Evolutionary conservation across 2,888 invertebrate species (phyloP).

Genomic region (Stegana nigrithorax): DNA sequence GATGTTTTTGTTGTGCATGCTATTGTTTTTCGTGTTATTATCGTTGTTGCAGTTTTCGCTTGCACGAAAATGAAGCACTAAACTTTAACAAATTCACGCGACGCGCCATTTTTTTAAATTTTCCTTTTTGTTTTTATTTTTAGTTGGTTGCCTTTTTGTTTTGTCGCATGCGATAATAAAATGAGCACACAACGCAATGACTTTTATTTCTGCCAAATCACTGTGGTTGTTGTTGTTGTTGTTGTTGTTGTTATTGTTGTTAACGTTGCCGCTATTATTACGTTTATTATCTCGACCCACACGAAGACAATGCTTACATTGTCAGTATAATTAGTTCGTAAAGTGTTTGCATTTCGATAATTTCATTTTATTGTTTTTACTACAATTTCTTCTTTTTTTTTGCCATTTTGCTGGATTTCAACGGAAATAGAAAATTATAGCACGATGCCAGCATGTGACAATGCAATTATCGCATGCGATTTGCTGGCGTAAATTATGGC

Average conservation of each 20-base stretch:
- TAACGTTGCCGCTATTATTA: not conserved
- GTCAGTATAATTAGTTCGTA: constrained; percentile 42
- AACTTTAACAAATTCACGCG: constrained; percentile 68
- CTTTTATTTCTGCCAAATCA: too few species aligned
- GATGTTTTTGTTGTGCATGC: constrained; percentile 31
- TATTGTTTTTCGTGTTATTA: constrained; percentile 8
- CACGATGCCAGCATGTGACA: too few species aligned
- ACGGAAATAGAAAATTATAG: constrained; percentile 28
- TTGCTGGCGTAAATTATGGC: constrained; percentile 10
- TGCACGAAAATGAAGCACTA: constrained; percentile 60
- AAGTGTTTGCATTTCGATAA: constrained; percentile 52
- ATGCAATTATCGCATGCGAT: not conserved
- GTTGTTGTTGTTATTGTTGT: constrained; percentile 24
- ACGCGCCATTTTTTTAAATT: constrained; percentile 28
- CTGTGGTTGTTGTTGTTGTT: not conserved
- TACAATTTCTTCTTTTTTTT: too few species aligned
- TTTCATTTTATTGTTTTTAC: constrained; percentile 28
- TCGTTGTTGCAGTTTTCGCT: constrained; percentile 17
- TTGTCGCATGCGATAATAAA: constrained; percentile 12
- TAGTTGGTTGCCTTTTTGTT: not conserved
- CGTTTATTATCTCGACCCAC: constrained; percentile 2
- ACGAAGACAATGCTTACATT: not conserved
- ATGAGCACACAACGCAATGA: too few species aligned
- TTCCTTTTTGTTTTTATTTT: not conserved
- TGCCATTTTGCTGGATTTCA: constrained; percentile 10